These are phyloP conservation scores for Ciconia boyciana DNA, from an alignment of 2,113 vertebrate species.

Conservation along the genomic window DNA sequence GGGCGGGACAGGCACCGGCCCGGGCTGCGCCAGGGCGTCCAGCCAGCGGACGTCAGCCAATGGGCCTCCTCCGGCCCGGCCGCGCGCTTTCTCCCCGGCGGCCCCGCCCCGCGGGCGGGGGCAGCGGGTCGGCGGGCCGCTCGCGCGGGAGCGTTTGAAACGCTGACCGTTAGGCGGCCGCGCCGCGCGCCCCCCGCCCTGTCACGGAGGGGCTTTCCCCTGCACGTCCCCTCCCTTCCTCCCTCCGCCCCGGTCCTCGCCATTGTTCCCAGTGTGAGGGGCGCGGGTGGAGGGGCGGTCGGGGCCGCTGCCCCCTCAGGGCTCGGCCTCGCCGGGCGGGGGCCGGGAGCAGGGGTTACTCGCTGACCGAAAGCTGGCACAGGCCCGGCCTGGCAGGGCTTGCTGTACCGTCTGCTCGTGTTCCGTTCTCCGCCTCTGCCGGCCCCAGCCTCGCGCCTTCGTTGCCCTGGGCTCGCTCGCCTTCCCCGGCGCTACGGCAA, in stretches of 20 bases:
- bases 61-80: neutral
- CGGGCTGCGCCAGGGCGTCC: neutral
- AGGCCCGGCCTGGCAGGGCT: neutral
- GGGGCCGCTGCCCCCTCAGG: neutral
- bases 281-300: neutral
- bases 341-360: too few species aligned
- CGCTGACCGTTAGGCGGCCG: neutral
- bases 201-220: too few species aligned
- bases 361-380: neutral
- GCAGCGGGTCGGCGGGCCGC: neutral
- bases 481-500: fast-evolving
- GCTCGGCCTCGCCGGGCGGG: neutral
- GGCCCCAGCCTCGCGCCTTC: too few species aligned
- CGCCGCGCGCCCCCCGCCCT: neutral
- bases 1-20: neutral
- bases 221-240: neutral
- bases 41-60: neutral
- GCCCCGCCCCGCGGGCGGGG: neutral
- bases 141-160: conserved; percentile 46
- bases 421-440: neutral
- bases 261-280: neutral
- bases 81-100: neutral
- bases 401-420: fast-evolving
- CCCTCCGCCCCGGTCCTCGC: neutral
- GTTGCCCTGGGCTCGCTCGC: too few species aligned